phyloP scores from a whole-genome alignment of 2,113 vertebrate species.

The Callaeas wilsoni region DNA sequence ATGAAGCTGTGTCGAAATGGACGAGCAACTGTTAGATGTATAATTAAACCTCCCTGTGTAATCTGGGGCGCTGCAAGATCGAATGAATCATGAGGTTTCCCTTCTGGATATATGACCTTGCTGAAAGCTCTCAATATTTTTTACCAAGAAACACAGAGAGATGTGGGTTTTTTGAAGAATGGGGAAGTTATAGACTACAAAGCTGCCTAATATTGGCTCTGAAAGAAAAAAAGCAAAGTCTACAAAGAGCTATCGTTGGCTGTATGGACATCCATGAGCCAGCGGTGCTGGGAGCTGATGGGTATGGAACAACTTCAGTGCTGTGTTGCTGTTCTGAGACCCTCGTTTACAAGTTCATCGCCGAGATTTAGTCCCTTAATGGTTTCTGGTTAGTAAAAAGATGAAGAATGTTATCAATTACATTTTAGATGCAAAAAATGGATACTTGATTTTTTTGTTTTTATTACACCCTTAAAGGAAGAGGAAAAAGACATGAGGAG shows the following conservation, averaged over 20 bases:
- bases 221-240: neutral
- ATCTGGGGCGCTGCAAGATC: constrained; percentile 21
- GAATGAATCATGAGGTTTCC: constrained; percentile 36
- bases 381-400: neutral
- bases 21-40: constrained; percentile 57
- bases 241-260: neutral
- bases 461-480: constrained; percentile 29
- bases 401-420: constrained; percentile 4
- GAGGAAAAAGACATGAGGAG: neutral
- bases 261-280: neutral
- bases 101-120: constrained; percentile 38
- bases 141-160: constrained; percentile 1
- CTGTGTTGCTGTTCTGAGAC: neutral
- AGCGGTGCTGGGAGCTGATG: neutral
- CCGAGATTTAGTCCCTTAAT: neutral
- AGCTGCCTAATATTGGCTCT: neutral
- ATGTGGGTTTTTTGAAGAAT: neutral
- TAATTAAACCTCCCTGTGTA: constrained; percentile 67
- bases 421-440: constrained; percentile 42
- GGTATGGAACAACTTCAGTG: too few species aligned
- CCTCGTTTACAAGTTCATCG: neutral
- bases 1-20: constrained; percentile 49
- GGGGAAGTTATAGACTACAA: neutral
- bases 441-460: constrained; percentile 41
- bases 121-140: constrained; percentile 38